Conservation (phyloP, 2,797 vertebrate genomes). For the Oreortyx pictus region DNA sequence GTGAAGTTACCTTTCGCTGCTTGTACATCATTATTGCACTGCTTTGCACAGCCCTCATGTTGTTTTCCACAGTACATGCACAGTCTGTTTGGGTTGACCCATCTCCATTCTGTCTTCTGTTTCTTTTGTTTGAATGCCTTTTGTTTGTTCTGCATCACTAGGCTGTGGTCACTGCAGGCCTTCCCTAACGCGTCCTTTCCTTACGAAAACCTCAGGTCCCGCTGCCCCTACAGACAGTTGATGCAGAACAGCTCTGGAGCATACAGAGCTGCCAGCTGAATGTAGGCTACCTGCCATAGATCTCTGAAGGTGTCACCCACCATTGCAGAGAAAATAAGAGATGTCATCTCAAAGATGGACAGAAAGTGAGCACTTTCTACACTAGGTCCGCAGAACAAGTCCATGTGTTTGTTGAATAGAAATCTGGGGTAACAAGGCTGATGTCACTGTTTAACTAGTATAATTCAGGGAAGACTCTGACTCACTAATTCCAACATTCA, state of each 20-base stretch:
- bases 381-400: background rate
- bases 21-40: background rate
- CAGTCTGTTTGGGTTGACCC: background rate
- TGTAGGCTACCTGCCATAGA: accelerated
- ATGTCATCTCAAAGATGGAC: background rate
- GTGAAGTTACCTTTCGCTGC: background rate
- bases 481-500: conserved; percentile 51
- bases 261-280: background rate
- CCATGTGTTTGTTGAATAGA: background rate
- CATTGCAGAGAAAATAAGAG: background rate
- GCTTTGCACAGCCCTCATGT: background rate
- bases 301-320: background rate
- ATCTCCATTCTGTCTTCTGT: background rate
- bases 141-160: background rate
- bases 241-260: background rate
- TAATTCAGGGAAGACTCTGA: conserved; percentile 38
- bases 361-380: background rate
- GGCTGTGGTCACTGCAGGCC: background rate
- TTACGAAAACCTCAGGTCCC: background rate
- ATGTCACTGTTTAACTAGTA: conserved; percentile 32
- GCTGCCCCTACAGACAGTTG: accelerated
- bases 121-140: background rate
- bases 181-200: background rate
- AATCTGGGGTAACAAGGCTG: conserved; percentile 24
- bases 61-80: background rate